phyloP scores from a whole-genome alignment of 37 sponge, comb jelly and placozoan species.

The Spongia lamella region DNA sequence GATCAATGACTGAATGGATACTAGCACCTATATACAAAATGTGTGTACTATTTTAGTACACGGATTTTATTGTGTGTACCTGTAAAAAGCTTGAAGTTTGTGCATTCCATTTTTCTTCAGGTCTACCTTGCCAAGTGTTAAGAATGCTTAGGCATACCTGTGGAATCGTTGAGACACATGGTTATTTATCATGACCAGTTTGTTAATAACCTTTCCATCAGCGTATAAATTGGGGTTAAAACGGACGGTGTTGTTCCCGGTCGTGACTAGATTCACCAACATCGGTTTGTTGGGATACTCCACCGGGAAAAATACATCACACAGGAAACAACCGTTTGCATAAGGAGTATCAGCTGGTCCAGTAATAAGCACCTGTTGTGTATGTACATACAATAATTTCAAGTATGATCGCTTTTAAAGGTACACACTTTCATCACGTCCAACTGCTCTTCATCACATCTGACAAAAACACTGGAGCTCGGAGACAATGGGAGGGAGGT shows the following conservation, averaged over 20 bases:
- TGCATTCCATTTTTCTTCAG: slow-evolving; percentile 91
- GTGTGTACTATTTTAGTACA: neutral
- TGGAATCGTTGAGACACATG: neutral
- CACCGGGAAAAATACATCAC: slow-evolving; percentile 82
- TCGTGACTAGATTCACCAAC: slow-evolving; percentile 84
- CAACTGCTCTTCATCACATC: slow-evolving; percentile 80
- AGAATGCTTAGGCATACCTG: slow-evolving; percentile 92
- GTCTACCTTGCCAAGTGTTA: slow-evolving; percentile 93
- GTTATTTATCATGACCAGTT: neutral
- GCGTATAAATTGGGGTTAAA: slow-evolving; percentile 96
- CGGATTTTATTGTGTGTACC: slow-evolving; percentile 6
- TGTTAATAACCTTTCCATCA: slow-evolving; percentile 77
- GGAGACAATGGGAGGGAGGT: slow-evolving; percentile 89
- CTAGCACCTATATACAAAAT: slow-evolving; percentile 64
- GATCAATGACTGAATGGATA: slow-evolving; percentile 94
- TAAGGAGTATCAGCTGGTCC: slow-evolving; percentile 93
- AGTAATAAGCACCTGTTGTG: slow-evolving; percentile 74
- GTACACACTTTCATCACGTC: slow-evolving; percentile 89
- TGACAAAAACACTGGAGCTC: slow-evolving; percentile 80
- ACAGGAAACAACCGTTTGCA: slow-evolving; percentile 90
- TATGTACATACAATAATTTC: neutral
- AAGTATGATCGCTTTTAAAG: neutral
- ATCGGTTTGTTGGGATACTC: slow-evolving; percentile 86
- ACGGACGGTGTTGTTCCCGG: slow-evolving; percentile 77
- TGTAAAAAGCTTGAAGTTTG: slow-evolving; percentile 84